A percentile compares a stretch with the other conserved stretches of the same genome.
phyloP scores from a whole-genome alignment of 1,140 invertebrate genomes.

The Hyles euphorbiae region DNA sequence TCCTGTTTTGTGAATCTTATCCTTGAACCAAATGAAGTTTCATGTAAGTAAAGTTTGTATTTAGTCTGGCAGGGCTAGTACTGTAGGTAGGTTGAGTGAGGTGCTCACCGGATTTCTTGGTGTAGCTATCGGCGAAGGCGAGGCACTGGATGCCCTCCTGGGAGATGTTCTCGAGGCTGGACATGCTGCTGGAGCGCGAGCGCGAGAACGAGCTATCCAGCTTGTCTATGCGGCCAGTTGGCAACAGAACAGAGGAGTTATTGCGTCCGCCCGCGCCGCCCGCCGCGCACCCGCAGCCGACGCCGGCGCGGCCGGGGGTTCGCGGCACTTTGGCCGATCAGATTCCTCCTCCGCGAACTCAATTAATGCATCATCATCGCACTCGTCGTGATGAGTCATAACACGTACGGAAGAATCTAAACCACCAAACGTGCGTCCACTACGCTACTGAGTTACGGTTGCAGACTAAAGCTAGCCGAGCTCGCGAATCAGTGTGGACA shows the following conservation, averaged over 20 bases:
- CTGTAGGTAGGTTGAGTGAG: background rate
- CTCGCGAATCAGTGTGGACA: constrained; percentile 17
- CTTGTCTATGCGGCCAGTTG: constrained; percentile 91
- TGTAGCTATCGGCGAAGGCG: constrained; percentile 96
- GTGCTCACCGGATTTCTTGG: constrained; percentile 90
- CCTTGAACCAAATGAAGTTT: background rate
- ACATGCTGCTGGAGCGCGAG: constrained; percentile 97
- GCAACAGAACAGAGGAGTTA: constrained; percentile 59
- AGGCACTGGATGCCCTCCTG: constrained; percentile 97
- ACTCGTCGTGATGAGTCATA: no score
- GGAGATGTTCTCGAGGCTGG: constrained; percentile 96
- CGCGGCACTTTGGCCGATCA: no score
- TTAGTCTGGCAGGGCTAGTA: no score
- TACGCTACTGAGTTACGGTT: constrained; percentile 23
- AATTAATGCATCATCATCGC: no score
- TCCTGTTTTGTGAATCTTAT: no score
- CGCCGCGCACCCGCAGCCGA: background rate
- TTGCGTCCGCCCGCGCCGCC: constrained; percentile 7
- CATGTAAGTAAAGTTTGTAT: background rate
- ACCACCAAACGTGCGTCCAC: constrained; percentile 15
- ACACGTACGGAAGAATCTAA: constrained; percentile 1
- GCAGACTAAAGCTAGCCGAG: constrained; percentile 50
- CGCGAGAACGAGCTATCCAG: constrained; percentile 96
- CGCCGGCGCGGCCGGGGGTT: no score
- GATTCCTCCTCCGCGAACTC: no score